Conservation (phyloP, 1,140 invertebrate genomes). For the Chironomus tepperi region DNA sequence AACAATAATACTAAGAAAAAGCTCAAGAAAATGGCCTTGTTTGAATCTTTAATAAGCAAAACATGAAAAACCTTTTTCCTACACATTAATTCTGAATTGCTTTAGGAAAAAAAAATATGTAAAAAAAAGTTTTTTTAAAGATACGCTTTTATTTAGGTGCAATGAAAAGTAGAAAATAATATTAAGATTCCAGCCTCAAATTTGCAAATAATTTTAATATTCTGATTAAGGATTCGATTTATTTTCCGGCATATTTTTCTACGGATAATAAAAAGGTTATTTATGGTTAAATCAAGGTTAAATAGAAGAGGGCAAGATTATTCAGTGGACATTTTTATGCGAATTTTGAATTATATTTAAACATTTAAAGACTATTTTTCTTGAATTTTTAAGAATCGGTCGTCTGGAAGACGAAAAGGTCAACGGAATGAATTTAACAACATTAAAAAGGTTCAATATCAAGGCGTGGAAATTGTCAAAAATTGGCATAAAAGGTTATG, state of each 20-base stretch:
- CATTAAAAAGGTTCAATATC: too few species aligned
- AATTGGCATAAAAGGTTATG: too few species aligned
- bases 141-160: not conserved
- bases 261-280: too few species aligned
- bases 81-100: slow-evolving; percentile 3
- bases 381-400: too few species aligned
- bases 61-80: slow-evolving; percentile 13
- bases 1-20: not conserved
- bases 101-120: not conserved
- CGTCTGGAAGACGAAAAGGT: too few species aligned
- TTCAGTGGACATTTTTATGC: too few species aligned
- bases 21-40: not conserved
- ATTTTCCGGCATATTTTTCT: too few species aligned
- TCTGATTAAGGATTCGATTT: not conserved
- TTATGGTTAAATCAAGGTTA: too few species aligned
- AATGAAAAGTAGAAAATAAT: not conserved
- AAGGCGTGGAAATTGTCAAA: too few species aligned
- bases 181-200: not conserved
- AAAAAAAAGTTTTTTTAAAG: not conserved
- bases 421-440: too few species aligned
- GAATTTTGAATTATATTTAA: too few species aligned
- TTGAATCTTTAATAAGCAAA: slow-evolving; percentile 1
- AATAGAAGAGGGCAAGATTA: not conserved
- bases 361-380: too few species aligned
- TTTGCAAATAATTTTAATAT: not conserved